Base-by-base conservation (phyloP, 53 echinoderm and acorn worm genomes). In the Actinopyga echinites region DNA sequence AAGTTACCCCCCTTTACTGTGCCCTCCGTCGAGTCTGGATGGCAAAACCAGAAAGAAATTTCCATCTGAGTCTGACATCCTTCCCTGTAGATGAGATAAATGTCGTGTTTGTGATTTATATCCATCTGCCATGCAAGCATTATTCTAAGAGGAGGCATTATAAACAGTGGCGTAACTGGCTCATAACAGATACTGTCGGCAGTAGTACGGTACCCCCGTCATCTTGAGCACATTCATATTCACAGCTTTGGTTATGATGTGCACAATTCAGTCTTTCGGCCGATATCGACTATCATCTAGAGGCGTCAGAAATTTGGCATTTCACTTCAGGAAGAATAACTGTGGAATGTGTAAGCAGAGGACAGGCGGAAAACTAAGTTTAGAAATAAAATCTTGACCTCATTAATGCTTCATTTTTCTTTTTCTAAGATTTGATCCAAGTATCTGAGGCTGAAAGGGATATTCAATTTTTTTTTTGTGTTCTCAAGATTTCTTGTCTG, bases 61-160 rank as follows among this genome's bases (percentile, higher is more conserved):
- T 71, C 43, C 71, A 71, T 71, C 71, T 71, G 24, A 71, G 71
- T 42, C 40, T 71, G 71, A 71, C 71, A 71, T 71, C 71, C 36
- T 71, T 71, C 71, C 71, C 71, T 40, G 71, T 71, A 71, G 71
- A 71, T 71, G 44, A 71, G 71, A 71, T 71, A 71, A 71, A 71
- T 71, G 71, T 71, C 71, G 40, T 71, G 71, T 71, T 44, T 26
- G 71, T 71, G 71, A 71, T 71, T 71, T 71, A 71, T 71, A 40
- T 40, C 71, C 71, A 71, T 71, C 71, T 71, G 71, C 40, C 71
- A 44, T 71, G 71, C 71, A 40, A 71, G 71, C 71, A 71, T 71
- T 71, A 71, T 71, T 71, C 71, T 71, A 71, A 71, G 71, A 71
- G 71, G 71, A 71, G 71, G 71, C 71, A 71, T 71, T 71, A 71